Evolutionary conservation across 2,888 invertebrate genomes (phyloP).

Genomic region (Melanostoma scalare): DNA sequence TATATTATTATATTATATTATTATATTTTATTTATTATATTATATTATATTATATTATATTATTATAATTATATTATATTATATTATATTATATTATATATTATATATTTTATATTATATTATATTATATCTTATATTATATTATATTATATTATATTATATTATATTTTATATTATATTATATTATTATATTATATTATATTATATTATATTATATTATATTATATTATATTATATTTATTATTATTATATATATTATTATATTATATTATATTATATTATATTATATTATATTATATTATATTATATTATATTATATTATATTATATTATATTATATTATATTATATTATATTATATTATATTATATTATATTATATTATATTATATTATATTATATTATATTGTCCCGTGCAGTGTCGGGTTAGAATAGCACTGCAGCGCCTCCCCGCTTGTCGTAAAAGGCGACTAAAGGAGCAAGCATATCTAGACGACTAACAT

Average conservation of each 20-base stretch:
- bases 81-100: constrained; percentile 11
- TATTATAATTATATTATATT: constrained; percentile 6
- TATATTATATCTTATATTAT: constrained; percentile 9
- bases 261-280: not conserved
- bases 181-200: constrained; percentile 3
- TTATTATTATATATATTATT: too few species aligned
- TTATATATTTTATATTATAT: constrained; percentile 13
- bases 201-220: constrained; percentile 2
- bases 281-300: not conserved
- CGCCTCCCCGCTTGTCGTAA: too few species aligned
- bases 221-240: constrained; percentile 6
- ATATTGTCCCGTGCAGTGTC: too few species aligned
- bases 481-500: too few species aligned
- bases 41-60: constrained; percentile 6
- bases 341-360: constrained; percentile 10
- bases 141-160: constrained; percentile 3
- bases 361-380: not conserved
- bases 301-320: constrained; percentile 8
- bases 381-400: not conserved
- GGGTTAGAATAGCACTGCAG: too few species aligned
- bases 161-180: not conserved
- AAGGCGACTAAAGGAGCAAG: too few species aligned
- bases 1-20: constrained; percentile 10
- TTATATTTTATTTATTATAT: too few species aligned
- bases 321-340: constrained; percentile 7